phyloP scores from a whole-genome alignment of 2,113 vertebrate genomes.

The Ictalurus furcatus region DNA sequence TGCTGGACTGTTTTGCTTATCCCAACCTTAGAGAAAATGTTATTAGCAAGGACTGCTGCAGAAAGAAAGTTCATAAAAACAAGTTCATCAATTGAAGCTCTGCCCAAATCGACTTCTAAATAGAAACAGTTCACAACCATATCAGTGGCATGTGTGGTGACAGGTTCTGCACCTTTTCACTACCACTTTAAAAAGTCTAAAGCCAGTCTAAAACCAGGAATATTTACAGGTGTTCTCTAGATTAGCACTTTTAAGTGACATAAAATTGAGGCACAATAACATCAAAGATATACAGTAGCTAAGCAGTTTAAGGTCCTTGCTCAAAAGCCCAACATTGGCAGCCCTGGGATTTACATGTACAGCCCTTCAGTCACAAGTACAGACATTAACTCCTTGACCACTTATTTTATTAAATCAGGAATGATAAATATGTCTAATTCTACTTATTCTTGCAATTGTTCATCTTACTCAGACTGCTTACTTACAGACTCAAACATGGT shows the following conservation, averaged over 20 bases:
- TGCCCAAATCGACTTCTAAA: slow-evolving; percentile 58
- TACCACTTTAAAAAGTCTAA: slow-evolving; percentile 3
- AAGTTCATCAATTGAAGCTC: slow-evolving; percentile 28
- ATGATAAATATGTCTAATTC: neutral
- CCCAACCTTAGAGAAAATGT: slow-evolving; percentile 63
- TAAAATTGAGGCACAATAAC: neutral
- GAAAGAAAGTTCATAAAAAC: slow-evolving; percentile 48
- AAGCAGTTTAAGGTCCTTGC: neutral
- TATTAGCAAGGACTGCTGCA: slow-evolving; percentile 71
- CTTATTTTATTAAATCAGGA: neutral
- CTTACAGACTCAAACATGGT: slow-evolving; percentile 75
- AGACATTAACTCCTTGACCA: neutral
- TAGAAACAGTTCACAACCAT: slow-evolving; percentile 63
- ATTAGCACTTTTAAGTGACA: neutral
- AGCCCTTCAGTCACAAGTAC: neutral
- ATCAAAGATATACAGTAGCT: neutral
- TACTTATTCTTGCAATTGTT: neutral
- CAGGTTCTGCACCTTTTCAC: slow-evolving; percentile 54
- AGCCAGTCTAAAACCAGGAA: neutral
- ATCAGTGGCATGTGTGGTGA: slow-evolving; percentile 62
- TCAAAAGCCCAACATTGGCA: neutral
- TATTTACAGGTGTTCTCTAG: slow-evolving; percentile 15
- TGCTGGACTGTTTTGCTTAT: slow-evolving; percentile 59
- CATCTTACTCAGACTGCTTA: slow-evolving; percentile 24
- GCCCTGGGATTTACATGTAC: neutral